Conservation (phyloP, 92 coral and sea anemone genomes). For the Porites lobata region DNA sequence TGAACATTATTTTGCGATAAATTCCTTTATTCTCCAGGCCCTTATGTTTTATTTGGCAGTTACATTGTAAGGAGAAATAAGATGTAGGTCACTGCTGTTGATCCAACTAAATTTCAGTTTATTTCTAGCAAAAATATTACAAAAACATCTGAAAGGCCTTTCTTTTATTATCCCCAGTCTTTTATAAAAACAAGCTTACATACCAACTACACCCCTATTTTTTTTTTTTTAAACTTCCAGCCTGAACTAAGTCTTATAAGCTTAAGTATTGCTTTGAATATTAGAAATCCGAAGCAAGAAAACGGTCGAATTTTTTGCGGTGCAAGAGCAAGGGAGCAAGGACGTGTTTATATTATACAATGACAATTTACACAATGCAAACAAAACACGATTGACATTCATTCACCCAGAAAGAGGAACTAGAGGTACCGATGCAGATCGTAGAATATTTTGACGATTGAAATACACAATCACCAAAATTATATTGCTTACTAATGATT, state of each 20-base stretch:
- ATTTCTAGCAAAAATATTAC: too few species aligned
- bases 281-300: neutral
- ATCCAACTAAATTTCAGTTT: too few species aligned
- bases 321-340: neutral
- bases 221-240: neutral
- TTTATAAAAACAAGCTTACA: too few species aligned
- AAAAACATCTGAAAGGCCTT: too few species aligned
- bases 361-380: neutral
- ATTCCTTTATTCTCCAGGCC: too few species aligned
- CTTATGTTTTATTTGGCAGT: too few species aligned
- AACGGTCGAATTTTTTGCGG: neutral
- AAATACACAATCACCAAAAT: neutral
- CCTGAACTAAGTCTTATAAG: neutral
- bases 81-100: too few species aligned
- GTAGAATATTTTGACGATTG: neutral
- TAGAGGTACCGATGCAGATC: neutral
- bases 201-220: too few species aligned
- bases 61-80: too few species aligned
- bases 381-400: neutral
- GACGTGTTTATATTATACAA: neutral
- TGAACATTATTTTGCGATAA: too few species aligned
- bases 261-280: too few species aligned
- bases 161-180: too few species aligned
- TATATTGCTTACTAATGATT: neutral
- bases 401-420: constrained; percentile 28